A percentile compares a stretch with the other conserved stretches of the same genome.
Conservation (phyloP, 2,113 vertebrate species). For the Pagrus major region DNA sequence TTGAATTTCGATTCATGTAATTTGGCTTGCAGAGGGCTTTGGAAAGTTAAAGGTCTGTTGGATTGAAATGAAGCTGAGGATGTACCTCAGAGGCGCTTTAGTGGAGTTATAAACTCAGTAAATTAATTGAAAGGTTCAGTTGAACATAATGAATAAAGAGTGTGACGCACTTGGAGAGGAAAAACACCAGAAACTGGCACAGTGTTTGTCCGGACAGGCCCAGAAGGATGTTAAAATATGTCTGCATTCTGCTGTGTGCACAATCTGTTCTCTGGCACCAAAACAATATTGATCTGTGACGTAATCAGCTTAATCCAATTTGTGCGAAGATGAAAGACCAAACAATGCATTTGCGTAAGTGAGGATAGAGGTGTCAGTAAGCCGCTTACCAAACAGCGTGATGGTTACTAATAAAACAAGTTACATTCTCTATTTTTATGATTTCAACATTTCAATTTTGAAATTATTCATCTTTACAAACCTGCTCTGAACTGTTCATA, state of each 20-base stretch:
- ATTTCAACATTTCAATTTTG: background rate
- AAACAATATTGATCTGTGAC: conserved; percentile 50
- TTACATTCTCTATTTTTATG: background rate
- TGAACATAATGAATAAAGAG: conserved; percentile 5
- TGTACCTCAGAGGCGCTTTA: background rate
- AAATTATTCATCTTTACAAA: background rate
- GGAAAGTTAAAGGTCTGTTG: conserved; percentile 19
- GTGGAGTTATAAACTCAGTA: background rate
- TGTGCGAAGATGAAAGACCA: conserved; percentile 20
- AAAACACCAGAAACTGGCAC: background rate
- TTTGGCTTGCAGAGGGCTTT: conserved; percentile 6
- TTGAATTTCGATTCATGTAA: conserved; percentile 40
- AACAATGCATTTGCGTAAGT: background rate
- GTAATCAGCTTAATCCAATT: conserved; percentile 37
- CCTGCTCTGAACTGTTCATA: background rate
- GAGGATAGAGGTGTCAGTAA: background rate
- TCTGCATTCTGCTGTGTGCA: background rate
- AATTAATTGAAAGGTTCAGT: conserved; percentile 4
- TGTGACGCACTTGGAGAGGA: background rate
- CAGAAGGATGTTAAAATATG: conserved; percentile 44
- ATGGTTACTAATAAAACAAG: background rate
- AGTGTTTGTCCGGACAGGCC: conserved; percentile 14
- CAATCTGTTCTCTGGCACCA: background rate
- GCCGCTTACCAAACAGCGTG: background rate
- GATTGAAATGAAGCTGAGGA: background rate